Percentiles rank a stretch among this genome's conserved stretches.
Evolutionary conservation across 2,113 vertebrate species (phyloP).

Genomic region (Felis chaus): DNA sequence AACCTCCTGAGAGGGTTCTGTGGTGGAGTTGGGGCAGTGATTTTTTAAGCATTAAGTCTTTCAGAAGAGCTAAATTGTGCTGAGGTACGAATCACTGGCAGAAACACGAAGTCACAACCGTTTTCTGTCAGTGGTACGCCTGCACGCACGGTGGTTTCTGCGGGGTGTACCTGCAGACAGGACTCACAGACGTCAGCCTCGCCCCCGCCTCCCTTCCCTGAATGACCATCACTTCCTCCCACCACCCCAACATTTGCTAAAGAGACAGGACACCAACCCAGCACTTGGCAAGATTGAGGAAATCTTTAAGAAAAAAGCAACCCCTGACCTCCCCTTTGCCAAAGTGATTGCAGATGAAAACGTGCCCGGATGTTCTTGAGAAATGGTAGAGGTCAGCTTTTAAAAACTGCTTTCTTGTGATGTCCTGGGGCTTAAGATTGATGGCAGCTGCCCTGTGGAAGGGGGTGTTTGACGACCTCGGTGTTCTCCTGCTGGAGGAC

Average conservation of each 20-base stretch:
- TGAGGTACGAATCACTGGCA: background rate
- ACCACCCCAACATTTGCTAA: background rate
- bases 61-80: background rate
- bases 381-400: background rate
- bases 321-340: background rate
- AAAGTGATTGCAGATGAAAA: background rate
- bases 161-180: background rate
- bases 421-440: background rate
- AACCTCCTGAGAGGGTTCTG: background rate
- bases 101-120: background rate
- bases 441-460: background rate
- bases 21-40: background rate
- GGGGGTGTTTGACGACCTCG: background rate
- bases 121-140: background rate
- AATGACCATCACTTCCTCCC: background rate
- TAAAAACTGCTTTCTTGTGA: background rate
- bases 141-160: background rate
- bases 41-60: background rate
- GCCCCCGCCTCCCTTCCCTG: background rate
- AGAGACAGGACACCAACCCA: background rate
- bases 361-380: background rate
- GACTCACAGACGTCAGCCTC: background rate
- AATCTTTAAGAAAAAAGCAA: background rate
- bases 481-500: background rate
- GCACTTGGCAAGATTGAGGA: background rate